Percentiles rank a stretch among this genome's conserved stretches.
These are phyloP conservation scores for Akabosia matsudoensis DNA, from an alignment of 1,140 invertebrate genomes.

Conservation along the genomic window DNA sequence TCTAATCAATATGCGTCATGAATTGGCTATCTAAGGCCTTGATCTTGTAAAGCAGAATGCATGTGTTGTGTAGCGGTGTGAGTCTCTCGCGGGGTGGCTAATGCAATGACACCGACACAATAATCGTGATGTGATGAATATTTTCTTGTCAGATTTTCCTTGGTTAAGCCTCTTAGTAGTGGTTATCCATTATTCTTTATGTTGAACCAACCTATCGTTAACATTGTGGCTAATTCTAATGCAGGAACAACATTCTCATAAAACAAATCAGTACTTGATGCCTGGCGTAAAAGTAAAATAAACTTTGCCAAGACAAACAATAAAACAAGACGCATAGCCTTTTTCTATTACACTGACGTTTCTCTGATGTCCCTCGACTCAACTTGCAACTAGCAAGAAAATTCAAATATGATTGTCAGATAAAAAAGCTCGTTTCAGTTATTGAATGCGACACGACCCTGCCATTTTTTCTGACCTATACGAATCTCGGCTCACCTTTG, in stretches of 20 bases:
- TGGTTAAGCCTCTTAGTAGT: too few species aligned
- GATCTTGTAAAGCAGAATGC: too few species aligned
- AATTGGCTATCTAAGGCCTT: too few species aligned
- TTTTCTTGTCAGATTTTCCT: too few species aligned
- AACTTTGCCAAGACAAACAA: too few species aligned
- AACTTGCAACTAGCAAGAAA: not conserved
- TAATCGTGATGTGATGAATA: too few species aligned
- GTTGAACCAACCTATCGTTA: not conserved
- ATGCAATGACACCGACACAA: too few species aligned
- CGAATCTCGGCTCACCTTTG: too few species aligned
- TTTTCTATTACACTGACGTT: not conserved
- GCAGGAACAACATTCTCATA: not conserved
- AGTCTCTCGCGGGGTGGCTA: too few species aligned
- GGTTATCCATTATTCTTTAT: not conserved
- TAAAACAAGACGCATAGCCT: not conserved
- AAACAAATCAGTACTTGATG: not conserved
- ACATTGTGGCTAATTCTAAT: not conserved
- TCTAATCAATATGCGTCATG: too few species aligned
- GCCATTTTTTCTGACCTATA: not conserved
- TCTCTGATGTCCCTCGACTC: not conserved
- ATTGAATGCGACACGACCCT: not conserved
- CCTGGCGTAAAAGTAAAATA: not conserved
- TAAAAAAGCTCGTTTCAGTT: not conserved
- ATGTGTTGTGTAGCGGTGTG: too few species aligned
- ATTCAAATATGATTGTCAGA: not conserved